These are phyloP conservation scores for Eremophila alpestris DNA, from an alignment of 2,797 vertebrate species.

Conservation along the genomic window DNA sequence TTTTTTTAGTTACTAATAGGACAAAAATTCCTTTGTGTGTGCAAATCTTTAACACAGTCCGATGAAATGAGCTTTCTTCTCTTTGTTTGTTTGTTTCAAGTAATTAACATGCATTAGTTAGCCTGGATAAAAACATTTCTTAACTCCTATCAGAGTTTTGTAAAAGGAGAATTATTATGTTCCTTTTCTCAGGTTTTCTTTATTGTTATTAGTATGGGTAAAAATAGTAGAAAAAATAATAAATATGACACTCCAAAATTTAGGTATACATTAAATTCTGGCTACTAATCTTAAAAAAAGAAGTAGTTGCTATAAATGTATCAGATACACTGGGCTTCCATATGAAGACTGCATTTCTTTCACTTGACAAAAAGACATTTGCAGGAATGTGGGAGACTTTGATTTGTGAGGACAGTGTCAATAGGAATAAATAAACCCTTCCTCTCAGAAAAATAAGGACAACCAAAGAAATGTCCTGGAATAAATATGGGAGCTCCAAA, in stretches of 20 bases:
- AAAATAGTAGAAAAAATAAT: background rate
- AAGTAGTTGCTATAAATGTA: background rate
- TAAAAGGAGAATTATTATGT: background rate
- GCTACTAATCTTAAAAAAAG: background rate
- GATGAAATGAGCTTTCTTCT: background rate
- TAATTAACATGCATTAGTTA: background rate
- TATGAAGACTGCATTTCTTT: background rate
- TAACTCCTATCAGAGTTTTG: background rate
- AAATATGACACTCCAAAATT: background rate
- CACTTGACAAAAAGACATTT: background rate
- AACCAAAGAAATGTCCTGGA: background rate
- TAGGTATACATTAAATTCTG: background rate
- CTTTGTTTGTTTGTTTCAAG: background rate
- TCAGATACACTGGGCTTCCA: background rate
- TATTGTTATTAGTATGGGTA: background rate
- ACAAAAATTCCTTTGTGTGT: rapidly evolving
- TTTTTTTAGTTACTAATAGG: background rate
- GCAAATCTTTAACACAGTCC: background rate
- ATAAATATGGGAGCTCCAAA: background rate
- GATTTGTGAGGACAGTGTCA: background rate
- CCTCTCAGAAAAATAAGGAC: background rate
- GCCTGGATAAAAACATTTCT: rapidly evolving
- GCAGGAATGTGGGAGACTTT: background rate
- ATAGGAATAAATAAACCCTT: background rate
- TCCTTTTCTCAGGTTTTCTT: background rate